Conservation (phyloP, 2,888 invertebrate genomes). For the Tenthredo scrophulariae region DNA sequence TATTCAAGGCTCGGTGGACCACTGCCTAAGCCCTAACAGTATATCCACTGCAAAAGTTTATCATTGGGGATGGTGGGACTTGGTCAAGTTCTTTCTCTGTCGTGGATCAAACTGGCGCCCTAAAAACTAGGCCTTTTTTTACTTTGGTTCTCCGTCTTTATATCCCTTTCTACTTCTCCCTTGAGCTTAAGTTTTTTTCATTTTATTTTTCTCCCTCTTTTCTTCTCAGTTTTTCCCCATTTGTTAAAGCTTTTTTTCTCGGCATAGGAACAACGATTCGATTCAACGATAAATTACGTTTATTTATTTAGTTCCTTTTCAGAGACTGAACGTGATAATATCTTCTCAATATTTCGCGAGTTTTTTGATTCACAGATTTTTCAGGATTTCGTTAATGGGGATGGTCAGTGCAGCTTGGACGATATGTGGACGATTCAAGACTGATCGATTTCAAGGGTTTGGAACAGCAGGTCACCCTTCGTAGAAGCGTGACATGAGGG, state of each 20-base stretch:
- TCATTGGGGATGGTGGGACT: background rate
- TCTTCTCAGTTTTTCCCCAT: background rate
- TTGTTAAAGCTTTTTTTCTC: background rate
- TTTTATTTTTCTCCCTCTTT: too few species aligned
- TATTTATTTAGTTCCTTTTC: background rate
- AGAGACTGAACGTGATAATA: background rate
- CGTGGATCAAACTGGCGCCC: background rate
- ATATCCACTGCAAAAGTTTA: background rate
- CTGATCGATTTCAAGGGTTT: background rate
- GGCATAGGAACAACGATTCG: background rate
- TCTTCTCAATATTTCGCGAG: too few species aligned
- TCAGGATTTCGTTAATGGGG: too few species aligned
- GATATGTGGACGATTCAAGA: background rate
- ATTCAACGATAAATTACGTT: background rate
- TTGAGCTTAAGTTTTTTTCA: background rate
- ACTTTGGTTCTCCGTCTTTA: background rate
- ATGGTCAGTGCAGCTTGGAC: too few species aligned
- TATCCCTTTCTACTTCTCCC: background rate
- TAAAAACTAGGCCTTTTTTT: background rate
- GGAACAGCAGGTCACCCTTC: background rate
- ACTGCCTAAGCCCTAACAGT: background rate
- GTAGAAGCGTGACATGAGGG: background rate
- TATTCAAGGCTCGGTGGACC: conserved; percentile 1
- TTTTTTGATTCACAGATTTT: too few species aligned
- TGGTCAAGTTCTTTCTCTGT: background rate